Evolutionary conservation across 1,140 invertebrate species (phyloP), one percentile per base, ranked within the genome.

Genomic region (Diorhabda sublineata): DNA sequence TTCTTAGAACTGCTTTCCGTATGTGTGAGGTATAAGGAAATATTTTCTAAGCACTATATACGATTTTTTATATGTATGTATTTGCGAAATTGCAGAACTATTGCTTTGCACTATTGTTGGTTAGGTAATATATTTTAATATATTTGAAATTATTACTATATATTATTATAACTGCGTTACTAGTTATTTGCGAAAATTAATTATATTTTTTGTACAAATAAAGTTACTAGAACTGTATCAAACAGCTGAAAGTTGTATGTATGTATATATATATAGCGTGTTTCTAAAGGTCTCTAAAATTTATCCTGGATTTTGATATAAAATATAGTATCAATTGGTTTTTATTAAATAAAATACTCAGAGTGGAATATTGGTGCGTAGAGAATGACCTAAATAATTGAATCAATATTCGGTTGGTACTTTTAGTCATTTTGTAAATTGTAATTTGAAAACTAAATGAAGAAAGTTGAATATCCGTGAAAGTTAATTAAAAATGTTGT

Each of bases 71-170:
- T 58, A 44, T 67, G 42, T 61, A 67, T 60, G 59, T 67, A 60
- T 67, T 61, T 44, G 44, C 47, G 45, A 45, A 68, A 44, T 68
- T 52, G 68, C 71, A 72, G 60, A 61, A 69, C 61, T 66, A 67
- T 67, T 67, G 65, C 65, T 67, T 69, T 72, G 71, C 71, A 72
- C 71, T 72, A 66, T 70, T 72, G 68, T 68, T 66, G 68, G 66
- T 72, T 72, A 67, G 68, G 64, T 72, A 72, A 72, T 64, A 72
- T 71, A 65, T 68, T 72, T 72, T 65, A 60, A 70, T 72, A 72
- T 69, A 70, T 69, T 70, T 69, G 67, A 61, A 60, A 69, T 69
- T 66, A 69, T 67, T 66, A 66, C 45, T 64, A 64, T 64, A 64
- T 64, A 64, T 64, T 71, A 71, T 65, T 71, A 66, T 71, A 71